Base-by-base conservation (phyloP, 2,888 invertebrate species). In the Fissipunctia ypsillon region DNA sequence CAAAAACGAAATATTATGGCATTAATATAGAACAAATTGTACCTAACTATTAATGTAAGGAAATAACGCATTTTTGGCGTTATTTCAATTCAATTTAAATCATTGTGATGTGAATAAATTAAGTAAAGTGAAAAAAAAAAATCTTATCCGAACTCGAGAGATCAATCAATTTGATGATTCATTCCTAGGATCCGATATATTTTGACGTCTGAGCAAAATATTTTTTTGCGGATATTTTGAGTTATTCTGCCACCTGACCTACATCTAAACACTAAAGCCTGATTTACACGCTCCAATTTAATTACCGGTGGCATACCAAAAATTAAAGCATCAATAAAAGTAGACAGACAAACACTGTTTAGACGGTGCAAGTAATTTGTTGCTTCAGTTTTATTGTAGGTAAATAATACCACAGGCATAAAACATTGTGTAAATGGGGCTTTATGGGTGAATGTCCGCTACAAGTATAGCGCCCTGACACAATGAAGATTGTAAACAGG, bases 41-140 rank as follows among this genome's bases (percentile, higher is more conserved):
- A 81, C 84, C 84, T 84, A 80, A 84, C 41, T 82, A 84, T 84
- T 59, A 72, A 69, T 67, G 59, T 81, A 81, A 73, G 81, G 60
- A 38, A 64, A 72, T 72, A 50, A 57, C 84, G 67, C 72, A 81
- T 69, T 84, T 64, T 63, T 84, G 31, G 72, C 84, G 81, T 80
- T 67, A 31, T 64, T 72, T 41, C 54, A 76, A 82, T 80, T 76
- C 81, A 81, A 83, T 84, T 74, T 74, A 84, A 74, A 80, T 67
- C 61, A 75, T 80, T 80, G 81, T 80, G 71, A 84, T 80, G 71
- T 84, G 75, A 73, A 60, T 69, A 72, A 77, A 60, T 48, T 69
- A 80, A 68, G 60, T 50, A 54, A 50, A 73, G 38, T 73, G 43
- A 63, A 67, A 56, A 50, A 63, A 25, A 45, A 3, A 6, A 3